Conservation (phyloP, 1,140 invertebrate species). For the Drosophila subpulchrella region DNA sequence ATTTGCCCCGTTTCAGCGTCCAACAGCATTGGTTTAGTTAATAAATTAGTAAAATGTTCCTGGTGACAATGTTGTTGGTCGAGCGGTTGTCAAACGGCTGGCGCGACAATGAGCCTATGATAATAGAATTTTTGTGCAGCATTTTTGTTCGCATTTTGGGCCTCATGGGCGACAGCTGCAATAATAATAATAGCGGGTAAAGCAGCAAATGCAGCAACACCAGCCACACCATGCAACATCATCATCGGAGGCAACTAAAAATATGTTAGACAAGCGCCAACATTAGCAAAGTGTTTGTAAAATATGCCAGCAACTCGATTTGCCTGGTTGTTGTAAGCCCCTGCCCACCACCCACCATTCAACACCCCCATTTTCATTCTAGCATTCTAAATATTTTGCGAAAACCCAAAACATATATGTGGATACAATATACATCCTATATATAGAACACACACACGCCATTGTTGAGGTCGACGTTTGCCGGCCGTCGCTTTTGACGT, state of each 20-base stretch:
- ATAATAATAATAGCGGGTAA: constrained; percentile 40
- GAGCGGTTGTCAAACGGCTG: constrained; percentile 43
- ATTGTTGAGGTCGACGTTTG: constrained; percentile 52
- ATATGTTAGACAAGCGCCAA: constrained; percentile 63
- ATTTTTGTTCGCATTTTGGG: constrained; percentile 39
- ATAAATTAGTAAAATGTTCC: constrained; percentile 78
- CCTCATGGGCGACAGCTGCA: constrained; percentile 57
- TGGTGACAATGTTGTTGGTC: constrained; percentile 41
- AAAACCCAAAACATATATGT: constrained; percentile 19
- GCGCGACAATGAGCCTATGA: constrained; percentile 35
- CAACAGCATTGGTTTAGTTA: constrained; percentile 58
- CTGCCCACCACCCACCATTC: not conserved
- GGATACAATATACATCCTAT: not conserved
- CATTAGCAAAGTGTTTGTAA: constrained; percentile 67
- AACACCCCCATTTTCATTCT: constrained; percentile 3
- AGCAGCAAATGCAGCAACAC: constrained; percentile 23
- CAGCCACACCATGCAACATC: constrained; percentile 19
- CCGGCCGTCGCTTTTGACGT: constrained; percentile 69
- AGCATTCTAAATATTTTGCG: constrained; percentile 64
- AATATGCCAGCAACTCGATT: constrained; percentile 56
- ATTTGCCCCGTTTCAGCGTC: constrained; percentile 44
- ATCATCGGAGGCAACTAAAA: constrained; percentile 36
- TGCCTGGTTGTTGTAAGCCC: constrained; percentile 4
- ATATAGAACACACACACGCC: constrained; percentile 40
- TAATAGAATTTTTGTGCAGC: constrained; percentile 64